Evolutionary conservation across 1,140 invertebrate species (phyloP), one percentile per base, ranked within the genome.

Genomic region (Zophobas atratus): DNA sequence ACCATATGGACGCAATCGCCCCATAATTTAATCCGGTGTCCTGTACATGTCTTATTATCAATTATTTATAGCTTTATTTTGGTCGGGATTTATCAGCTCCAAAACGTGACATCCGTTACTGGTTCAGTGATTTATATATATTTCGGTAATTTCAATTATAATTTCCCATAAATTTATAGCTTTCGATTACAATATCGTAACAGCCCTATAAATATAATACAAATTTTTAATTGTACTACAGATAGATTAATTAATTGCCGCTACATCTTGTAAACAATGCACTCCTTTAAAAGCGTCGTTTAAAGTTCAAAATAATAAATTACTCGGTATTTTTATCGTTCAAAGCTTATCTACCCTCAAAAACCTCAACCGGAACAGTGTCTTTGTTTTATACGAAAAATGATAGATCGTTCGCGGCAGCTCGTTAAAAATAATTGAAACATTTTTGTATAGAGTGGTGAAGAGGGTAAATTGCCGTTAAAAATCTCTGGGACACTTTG

Each of bases 11-110:
- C 6, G 41, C 38, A 36, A 72, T 72, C 70, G 39, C 0, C 48
- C 48, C 70, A 70, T 36, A 72, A 72, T 49, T 72, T 72, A 72
- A 51, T 72, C 60, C 8, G 38, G 6, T 67, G 51, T 72, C 49
- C 39, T 53, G 39, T 51, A 55, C 36, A 39, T 55, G 49, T 73
- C 49, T 73, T 73, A 56, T 56, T 53, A 73, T 73, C 49, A 38
- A 32, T 73, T 55, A 73, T 73, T 55, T 73, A 53, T 73, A 55
- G 49, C 71, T 53, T 73, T 53, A 56, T 73, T 55, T 73, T 55
- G 48, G 49, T 56, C 20, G 48, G 51, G 51, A 56, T 73, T 56
- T 73, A 73, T 73, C 71, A 73, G 38, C 56, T 53, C 41, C 55
- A 36, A 67, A 67, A 43, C 39, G 39, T 43, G 60, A 67, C 60